These are phyloP conservation scores for Julus scanicus DNA, from an alignment of 2,888 invertebrate species.

Conservation along the genomic window DNA sequence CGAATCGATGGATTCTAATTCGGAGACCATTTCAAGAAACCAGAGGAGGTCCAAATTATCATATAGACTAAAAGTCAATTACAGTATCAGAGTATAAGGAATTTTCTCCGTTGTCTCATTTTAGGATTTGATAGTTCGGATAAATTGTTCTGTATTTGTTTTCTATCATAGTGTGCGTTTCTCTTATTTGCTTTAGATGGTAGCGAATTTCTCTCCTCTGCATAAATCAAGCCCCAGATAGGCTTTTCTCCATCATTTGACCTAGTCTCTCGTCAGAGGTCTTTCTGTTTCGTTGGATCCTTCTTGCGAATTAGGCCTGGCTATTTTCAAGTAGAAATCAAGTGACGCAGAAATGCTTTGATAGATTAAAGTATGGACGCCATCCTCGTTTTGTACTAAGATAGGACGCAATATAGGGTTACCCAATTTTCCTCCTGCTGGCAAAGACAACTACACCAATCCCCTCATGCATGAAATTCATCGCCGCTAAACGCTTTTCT, in stretches of 20 bases:
- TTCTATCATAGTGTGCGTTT: not conserved
- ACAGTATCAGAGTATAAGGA: not conserved
- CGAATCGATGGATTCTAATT: not conserved
- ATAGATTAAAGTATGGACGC: slow-evolving; percentile 37
- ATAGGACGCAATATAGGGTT: not conserved
- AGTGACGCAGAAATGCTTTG: slow-evolving; percentile 36
- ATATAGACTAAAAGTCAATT: not conserved
- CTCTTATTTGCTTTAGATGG: not conserved
- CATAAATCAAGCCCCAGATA: slow-evolving; percentile 5
- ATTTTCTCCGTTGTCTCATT: not conserved
- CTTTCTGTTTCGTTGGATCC: slow-evolving; percentile 30
- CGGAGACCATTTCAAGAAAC: no score
- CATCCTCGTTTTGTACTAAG: not conserved
- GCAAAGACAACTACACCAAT: slow-evolving; percentile 42
- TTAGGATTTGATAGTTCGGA: slow-evolving; percentile 16
- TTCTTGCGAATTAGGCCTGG: slow-evolving; percentile 28
- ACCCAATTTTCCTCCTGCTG: slow-evolving; percentile 2
- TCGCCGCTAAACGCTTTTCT: slow-evolving; percentile 39
- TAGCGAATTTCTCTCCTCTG: not conserved
- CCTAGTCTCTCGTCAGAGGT: slow-evolving; percentile 26
- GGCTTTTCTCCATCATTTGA: slow-evolving; percentile 37
- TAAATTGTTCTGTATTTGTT: slow-evolving; percentile 23
- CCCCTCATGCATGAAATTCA: slow-evolving; percentile 27
- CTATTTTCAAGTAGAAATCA: slow-evolving; percentile 31
- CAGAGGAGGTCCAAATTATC: no score